Conservation (phyloP, 2,888 invertebrate species). For the Isotomurus palustris region DNA sequence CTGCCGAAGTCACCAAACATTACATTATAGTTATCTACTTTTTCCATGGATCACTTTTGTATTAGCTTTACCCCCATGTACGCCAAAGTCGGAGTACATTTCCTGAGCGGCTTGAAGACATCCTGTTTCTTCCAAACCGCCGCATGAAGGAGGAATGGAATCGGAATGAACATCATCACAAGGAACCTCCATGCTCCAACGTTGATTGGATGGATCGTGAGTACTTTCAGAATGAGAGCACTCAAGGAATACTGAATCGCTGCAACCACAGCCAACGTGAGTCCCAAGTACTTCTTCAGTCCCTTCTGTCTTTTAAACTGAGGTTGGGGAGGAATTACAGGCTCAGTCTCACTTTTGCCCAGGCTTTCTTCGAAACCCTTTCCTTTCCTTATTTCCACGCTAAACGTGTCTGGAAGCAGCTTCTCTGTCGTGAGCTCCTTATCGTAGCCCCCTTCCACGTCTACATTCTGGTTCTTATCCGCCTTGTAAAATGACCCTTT, state of each 20-base stretch:
- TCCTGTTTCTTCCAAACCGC: constrained; percentile 15
- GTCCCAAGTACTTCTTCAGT: constrained; percentile 24
- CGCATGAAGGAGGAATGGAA: constrained; percentile 26
- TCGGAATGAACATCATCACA: constrained; percentile 28
- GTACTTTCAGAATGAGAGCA: constrained; percentile 25
- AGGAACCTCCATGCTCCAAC: constrained; percentile 33
- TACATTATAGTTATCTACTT: background rate
- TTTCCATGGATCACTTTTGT: background rate
- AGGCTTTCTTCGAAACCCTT: no score
- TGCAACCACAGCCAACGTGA: constrained; percentile 23
- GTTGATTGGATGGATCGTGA: constrained; percentile 32
- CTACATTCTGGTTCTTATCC: no score
- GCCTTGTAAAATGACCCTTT: no score
- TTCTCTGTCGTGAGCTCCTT: no score
- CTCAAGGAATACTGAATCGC: constrained; percentile 30
- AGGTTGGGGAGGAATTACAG: no score
- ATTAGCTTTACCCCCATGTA: constrained; percentile 17
- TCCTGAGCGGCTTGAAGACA: constrained; percentile 24
- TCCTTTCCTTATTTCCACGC: background rate
- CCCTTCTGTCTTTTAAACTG: constrained; percentile 6
- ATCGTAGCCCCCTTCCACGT: no score
- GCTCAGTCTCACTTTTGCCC: no score
- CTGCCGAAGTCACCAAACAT: constrained; percentile 4
- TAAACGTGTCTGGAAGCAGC: no score
- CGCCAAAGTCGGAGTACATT: constrained; percentile 7